Base-by-base conservation (phyloP, 2,888 invertebrate genomes). In the Stenolophus ochropezus region DNA sequence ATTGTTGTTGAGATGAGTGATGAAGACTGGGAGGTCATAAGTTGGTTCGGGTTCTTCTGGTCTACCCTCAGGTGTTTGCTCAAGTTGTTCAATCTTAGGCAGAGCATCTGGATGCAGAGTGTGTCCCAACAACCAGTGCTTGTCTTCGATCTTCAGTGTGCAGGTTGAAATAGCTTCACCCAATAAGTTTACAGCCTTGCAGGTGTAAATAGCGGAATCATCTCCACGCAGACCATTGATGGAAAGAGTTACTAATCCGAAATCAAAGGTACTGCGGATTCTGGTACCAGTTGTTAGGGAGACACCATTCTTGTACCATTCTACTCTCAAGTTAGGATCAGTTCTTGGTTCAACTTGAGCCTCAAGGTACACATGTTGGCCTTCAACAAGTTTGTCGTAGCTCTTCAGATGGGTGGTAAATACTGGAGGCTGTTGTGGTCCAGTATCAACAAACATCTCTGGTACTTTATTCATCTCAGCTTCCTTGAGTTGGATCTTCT, bases 81-180 rank as follows among this genome's bases (percentile, higher is more conserved):
- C 98, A 75, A 98, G 90, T 80, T 95, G 94, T 83, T 94, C 95
- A 85, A 97, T 96, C 88, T 95, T 95, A 21, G 94, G 95, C 86
- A 97, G 92, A 82, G 96, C 97, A 87, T 96, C 96, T 0, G 97
- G 98, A 89, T 97, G 97, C 82, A 97, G 91, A 1, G 97, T 93
- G 85, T 96, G 96, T 27, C 95, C 96, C 82, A 97, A 91, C 49
- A 97, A 89, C 96, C 97, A 97, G 86, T 96, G 96, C 53, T 94
- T 94, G 87, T 96, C 97, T 90, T 94, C 96, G 86, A 97, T 95
- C 89, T 97, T 97, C 71, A 97, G 92, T 2, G 95, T 95, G 84
- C 97, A 94, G 0, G 97, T 97, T 0, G 98, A 97, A 16, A 97
- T 96, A 79, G 98, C 98, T 91, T 98, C 97, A 56, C 99, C 99